Conservation (phyloP, 2,113 vertebrate genomes). For the Agapornis roseicollis region DNA sequence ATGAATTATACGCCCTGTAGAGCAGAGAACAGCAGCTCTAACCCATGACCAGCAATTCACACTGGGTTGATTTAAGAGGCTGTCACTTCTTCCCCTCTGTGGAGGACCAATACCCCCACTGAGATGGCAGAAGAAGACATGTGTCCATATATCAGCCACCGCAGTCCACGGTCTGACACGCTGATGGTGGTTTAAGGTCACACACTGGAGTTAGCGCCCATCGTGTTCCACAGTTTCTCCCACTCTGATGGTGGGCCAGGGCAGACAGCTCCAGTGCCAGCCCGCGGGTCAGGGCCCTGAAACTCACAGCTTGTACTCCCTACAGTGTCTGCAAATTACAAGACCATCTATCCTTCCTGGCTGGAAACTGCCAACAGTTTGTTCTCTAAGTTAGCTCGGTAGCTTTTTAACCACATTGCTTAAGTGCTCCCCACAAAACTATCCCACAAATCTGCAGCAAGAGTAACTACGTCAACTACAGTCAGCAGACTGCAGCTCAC, state of each 20-base stretch:
- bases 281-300: not conserved
- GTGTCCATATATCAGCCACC: not conserved
- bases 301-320: not conserved
- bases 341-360: not conserved
- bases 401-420: not conserved
- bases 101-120: not conserved
- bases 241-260: not conserved
- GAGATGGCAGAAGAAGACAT: not conserved
- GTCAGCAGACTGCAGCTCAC: not conserved
- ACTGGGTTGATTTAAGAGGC: slow-evolving; percentile 4
- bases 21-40: not conserved
- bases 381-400: not conserved
- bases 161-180: accelerated
- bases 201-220: not conserved
- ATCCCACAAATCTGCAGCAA: not conserved
- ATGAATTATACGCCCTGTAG: not conserved
- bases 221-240: not conserved
- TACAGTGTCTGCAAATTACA: not conserved
- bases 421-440: not conserved
- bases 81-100: not conserved
- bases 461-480: not conserved
- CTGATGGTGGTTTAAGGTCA: not conserved
- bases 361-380: not conserved
- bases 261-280: not conserved
- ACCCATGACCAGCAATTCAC: not conserved